phyloP scores from a whole-genome alignment of 1,140 invertebrate species.

The Meloidogyne exigua region DNA sequence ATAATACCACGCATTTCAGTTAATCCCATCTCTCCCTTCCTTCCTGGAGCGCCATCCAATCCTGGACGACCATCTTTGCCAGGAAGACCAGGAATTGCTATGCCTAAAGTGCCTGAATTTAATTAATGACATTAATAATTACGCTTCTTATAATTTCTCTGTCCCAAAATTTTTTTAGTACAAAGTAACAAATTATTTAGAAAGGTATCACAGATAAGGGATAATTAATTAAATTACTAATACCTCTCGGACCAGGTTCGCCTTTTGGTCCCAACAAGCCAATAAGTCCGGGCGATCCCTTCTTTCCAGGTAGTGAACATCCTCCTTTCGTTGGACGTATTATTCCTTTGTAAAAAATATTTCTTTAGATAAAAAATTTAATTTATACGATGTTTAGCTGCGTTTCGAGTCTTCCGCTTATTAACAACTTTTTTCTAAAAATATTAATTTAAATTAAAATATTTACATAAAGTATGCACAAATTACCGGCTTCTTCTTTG shows the following conservation, averaged over 20 bases:
- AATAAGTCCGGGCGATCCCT: slow-evolving; percentile 48
- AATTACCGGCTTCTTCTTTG: background rate
- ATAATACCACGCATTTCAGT: slow-evolving; percentile 52
- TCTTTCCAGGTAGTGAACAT: background rate
- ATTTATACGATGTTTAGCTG: background rate
- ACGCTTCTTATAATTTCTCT: no score
- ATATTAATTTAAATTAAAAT: background rate
- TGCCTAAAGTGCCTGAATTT: slow-evolving; percentile 53
- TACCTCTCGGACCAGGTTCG: slow-evolving; percentile 46
- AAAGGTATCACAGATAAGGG: no score
- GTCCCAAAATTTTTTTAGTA: no score
- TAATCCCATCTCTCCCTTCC: slow-evolving; percentile 61
- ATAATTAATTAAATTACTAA: background rate
- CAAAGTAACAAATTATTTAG: no score
- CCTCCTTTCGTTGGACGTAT: no score
- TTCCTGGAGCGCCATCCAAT: slow-evolving; percentile 57
- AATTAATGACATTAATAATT: no score
- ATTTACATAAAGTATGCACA: background rate
- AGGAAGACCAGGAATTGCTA: slow-evolving; percentile 61
- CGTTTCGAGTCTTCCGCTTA: background rate
- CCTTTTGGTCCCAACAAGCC: slow-evolving; percentile 57
- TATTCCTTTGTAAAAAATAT: background rate
- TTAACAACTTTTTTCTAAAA: background rate
- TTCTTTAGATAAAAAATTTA: background rate
- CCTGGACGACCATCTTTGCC: slow-evolving; percentile 62